Evolutionary conservation across 2,797 vertebrate genomes (phyloP).

Genomic region (Muscicapa striata): DNA sequence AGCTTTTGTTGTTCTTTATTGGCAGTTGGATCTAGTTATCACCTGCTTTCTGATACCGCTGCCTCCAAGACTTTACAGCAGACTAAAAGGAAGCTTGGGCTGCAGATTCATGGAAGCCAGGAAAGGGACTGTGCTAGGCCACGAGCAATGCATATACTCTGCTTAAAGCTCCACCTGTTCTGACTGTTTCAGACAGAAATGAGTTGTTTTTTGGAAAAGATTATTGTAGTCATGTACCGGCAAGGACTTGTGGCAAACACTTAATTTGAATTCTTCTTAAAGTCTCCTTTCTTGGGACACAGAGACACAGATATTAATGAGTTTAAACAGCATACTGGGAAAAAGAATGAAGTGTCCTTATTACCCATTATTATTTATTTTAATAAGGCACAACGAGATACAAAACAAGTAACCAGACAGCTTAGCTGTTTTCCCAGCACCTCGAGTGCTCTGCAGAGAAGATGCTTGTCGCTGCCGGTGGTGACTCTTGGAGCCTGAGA

Average conservation of each 20-base stretch:
- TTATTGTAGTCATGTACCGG: background rate
- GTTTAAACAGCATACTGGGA: background rate
- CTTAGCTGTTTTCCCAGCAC: background rate
- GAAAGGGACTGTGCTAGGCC: background rate
- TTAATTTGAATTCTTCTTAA: background rate
- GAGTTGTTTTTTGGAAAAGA: background rate
- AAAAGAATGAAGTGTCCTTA: background rate
- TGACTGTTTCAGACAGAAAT: background rate
- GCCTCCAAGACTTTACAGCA: background rate
- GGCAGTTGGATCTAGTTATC: background rate
- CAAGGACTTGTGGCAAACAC: background rate
- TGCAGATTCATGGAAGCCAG: background rate
- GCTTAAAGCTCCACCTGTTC: background rate
- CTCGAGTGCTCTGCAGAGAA: background rate
- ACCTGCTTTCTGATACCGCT: background rate
- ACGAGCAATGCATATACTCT: accelerated
- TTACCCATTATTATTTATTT: background rate
- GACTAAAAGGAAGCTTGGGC: background rate
- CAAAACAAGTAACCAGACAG: background rate
- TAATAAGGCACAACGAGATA: background rate
- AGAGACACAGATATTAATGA: background rate
- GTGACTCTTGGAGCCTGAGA: too few species aligned
- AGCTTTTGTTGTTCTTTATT: background rate
- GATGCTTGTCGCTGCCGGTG: background rate
- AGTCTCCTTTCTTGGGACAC: background rate